Percentiles rank a stretch among this genome's conserved stretches.
phyloP scores from a whole-genome alignment of 2,888 invertebrate genomes.

The Heliconius charithonia region DNA sequence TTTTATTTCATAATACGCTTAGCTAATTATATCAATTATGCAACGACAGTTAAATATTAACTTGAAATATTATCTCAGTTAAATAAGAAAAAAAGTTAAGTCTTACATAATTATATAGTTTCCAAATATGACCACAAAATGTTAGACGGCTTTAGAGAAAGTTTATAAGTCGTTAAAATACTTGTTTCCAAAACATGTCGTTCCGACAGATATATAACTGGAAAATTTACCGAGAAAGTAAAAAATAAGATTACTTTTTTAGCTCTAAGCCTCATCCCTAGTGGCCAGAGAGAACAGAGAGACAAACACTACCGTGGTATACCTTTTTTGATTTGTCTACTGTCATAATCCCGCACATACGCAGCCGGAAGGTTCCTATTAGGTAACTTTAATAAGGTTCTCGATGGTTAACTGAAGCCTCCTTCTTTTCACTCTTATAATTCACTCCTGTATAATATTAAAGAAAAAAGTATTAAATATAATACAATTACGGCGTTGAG shows the following conservation, averaged over 20 bases:
- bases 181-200: background rate
- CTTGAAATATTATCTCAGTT: background rate
- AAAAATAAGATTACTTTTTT: background rate
- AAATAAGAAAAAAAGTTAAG: background rate
- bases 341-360: too few species aligned
- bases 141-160: constrained; percentile 18
- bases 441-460: background rate
- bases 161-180: constrained; percentile 1
- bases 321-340: background rate
- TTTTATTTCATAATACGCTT: background rate
- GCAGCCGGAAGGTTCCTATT: background rate
- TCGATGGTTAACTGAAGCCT: background rate
- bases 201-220: background rate
- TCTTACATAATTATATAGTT: background rate
- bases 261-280: background rate
- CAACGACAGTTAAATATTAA: background rate
- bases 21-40: background rate
- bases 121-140: constrained; percentile 3
- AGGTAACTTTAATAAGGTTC: too few species aligned
- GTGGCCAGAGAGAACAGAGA: too few species aligned
- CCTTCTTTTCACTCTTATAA: background rate
- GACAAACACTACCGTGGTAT: background rate
- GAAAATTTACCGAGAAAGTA: background rate
- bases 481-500: too few species aligned
- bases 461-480: too few species aligned